A percentile compares a stretch with the other conserved stretches of the same genome.
phyloP scores from a whole-genome alignment of 2,797 vertebrate genomes.

The Pipistrellus kuhlii region DNA sequence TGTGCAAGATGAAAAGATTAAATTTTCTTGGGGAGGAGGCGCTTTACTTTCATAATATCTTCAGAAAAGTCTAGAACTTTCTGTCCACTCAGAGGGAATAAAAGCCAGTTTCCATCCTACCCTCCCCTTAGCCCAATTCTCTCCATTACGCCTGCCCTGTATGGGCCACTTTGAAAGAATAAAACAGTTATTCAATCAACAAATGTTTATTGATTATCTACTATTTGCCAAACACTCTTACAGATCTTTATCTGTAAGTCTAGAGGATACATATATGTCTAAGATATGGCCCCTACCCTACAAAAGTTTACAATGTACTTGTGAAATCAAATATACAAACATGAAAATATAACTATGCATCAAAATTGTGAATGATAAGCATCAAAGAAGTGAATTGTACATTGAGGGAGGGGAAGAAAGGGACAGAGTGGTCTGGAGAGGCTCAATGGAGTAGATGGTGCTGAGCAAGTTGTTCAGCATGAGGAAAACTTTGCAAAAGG shows the following conservation, averaged over 20 bases:
- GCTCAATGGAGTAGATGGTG: not conserved
- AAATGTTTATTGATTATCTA: constrained; percentile 80
- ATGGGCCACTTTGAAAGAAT: constrained; percentile 61
- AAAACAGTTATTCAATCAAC: constrained; percentile 74
- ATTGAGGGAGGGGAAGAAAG: not conserved
- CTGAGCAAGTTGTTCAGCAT: constrained; percentile 31
- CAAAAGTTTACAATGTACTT: constrained; percentile 54
- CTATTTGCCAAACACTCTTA: constrained; percentile 55
- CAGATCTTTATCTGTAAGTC: constrained; percentile 21
- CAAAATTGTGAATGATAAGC: constrained; percentile 62
- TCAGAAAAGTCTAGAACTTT: constrained; percentile 46
- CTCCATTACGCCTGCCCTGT: not conserved
- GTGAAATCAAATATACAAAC: constrained; percentile 19
- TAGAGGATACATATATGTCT: constrained; percentile 36
- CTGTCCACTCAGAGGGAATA: not conserved
- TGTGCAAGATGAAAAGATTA: constrained; percentile 12
- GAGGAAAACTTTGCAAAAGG: not conserved
- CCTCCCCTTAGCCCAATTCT: not conserved
- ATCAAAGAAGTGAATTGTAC: constrained; percentile 46
- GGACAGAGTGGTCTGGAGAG: constrained; percentile 59
- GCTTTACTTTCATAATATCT: constrained; percentile 41
- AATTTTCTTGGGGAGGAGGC: not conserved
- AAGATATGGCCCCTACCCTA: not conserved
- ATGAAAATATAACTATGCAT: constrained; percentile 45
- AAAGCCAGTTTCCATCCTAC: not conserved